Percentiles rank a stretch among this genome's conserved stretches.
Conservation (phyloP, 2,888 invertebrate species). For the Ophion ventricosus region DNA sequence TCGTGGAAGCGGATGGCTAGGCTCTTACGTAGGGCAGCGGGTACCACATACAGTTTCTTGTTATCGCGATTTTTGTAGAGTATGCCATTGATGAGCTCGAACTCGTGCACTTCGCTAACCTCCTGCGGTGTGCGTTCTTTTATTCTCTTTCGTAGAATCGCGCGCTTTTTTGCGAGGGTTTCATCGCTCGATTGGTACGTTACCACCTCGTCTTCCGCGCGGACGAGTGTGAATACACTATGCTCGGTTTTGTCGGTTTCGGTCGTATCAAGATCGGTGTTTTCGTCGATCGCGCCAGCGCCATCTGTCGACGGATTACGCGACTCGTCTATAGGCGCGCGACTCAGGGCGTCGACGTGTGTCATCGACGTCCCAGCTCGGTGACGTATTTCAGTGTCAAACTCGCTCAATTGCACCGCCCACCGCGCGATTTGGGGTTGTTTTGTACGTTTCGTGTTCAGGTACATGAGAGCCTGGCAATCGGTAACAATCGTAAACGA, state of each 20-base stretch:
- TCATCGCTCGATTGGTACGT: too few species aligned
- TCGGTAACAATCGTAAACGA: neutral
- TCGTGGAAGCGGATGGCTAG: constrained; percentile 39
- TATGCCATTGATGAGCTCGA: neutral
- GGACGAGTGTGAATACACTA: too few species aligned
- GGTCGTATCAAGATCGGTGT: neutral
- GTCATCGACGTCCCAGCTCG: neutral
- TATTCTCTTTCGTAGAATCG: too few species aligned
- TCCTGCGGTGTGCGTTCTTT: too few species aligned
- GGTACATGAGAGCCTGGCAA: neutral
- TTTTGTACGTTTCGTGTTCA: neutral
- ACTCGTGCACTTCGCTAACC: neutral
- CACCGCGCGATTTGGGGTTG: neutral
- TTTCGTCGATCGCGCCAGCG: too few species aligned
- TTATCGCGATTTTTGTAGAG: neutral
- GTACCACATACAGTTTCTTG: neutral
- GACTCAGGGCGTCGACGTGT: neutral
- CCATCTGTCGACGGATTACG: too few species aligned
- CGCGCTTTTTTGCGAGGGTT: too few species aligned
- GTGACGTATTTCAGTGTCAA: neutral
- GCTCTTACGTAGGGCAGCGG: constrained; percentile 49
- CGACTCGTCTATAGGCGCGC: neutral
- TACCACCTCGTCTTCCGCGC: too few species aligned
- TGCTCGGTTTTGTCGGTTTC: too few species aligned
- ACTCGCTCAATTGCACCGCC: neutral